Percentiles rank a stretch among this genome's conserved stretches.
Evolutionary conservation across 2,888 invertebrate species (phyloP).

Genomic region (Omphaloscelis lunosa): DNA sequence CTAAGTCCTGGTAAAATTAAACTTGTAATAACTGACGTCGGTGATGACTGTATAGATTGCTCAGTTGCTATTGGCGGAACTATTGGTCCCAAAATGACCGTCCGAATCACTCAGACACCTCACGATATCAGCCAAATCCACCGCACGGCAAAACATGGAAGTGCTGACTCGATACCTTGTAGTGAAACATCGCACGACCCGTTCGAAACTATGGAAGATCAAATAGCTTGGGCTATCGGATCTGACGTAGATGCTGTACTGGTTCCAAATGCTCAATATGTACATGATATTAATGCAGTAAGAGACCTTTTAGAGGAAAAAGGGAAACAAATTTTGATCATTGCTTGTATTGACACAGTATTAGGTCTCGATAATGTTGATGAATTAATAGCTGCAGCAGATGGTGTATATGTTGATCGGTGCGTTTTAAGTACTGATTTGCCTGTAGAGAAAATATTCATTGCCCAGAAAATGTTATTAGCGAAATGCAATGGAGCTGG

Average conservation of each 20-base stretch:
- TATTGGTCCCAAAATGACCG: conserved; percentile 88
- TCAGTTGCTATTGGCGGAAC: conserved; percentile 88
- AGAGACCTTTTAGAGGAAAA: conserved; percentile 80
- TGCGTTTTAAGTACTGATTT: conserved; percentile 96
- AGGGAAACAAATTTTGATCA: conserved; percentile 85
- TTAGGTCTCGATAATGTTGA: conserved; percentile 90
- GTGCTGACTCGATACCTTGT: conserved; percentile 80
- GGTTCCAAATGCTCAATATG: conserved; percentile 79
- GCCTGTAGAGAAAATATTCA: conserved; percentile 96
- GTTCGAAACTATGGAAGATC: conserved; percentile 91
- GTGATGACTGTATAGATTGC: conserved; percentile 88
- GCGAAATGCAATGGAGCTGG: conserved; percentile 95
- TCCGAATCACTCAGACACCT: conserved; percentile 89
- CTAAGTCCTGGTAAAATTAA: conserved; percentile 81
- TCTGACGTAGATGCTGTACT: conserved; percentile 86
- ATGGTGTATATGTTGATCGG: conserved; percentile 97
- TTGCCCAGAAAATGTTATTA: conserved; percentile 96
- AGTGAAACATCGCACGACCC: conserved; percentile 91
- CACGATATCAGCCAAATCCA: conserved; percentile 76
- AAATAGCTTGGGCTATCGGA: conserved; percentile 85
- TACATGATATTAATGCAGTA: conserved; percentile 78
- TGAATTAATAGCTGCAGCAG: conserved; percentile 94
- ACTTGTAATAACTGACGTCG: conserved; percentile 80
- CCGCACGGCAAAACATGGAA: conserved; percentile 82
- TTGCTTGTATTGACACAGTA: conserved; percentile 83